Evolutionary conservation across 2,797 vertebrate species (phyloP).

Genomic region (Linurgus olivaceus): DNA sequence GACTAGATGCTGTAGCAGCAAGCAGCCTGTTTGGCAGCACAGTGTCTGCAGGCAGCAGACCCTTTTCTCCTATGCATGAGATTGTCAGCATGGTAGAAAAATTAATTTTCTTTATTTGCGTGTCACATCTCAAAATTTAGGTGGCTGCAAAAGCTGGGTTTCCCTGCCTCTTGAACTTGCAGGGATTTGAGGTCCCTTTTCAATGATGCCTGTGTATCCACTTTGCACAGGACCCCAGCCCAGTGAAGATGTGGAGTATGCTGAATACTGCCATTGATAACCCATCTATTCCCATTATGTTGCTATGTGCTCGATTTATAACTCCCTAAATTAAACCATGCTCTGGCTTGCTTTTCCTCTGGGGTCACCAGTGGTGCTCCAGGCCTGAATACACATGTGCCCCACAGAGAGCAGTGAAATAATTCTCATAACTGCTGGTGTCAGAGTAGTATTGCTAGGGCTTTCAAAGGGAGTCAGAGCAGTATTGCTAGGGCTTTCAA

Average conservation of each 20-base stretch:
- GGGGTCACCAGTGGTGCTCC: not conserved
- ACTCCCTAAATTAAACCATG: not conserved
- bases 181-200: not conserved
- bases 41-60: not conserved
- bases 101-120: not conserved
- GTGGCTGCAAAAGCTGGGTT: not conserved
- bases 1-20: not conserved
- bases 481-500: not conserved
- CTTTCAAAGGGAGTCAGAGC: too few species aligned
- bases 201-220: not conserved
- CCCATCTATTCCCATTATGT: not conserved
- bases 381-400: fast-evolving
- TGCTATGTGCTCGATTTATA: not conserved
- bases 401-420: not conserved
- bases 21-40: not conserved
- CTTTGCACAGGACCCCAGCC: not conserved
- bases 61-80: not conserved
- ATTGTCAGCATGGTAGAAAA: not conserved
- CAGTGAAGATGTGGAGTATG: not conserved
- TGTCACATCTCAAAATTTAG: not conserved
- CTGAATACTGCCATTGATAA: not conserved
- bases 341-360: not conserved
- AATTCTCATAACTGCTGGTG: not conserved
- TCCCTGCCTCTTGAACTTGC: not conserved
- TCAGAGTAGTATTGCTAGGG: not conserved